phyloP scores from a whole-genome alignment of 2,797 vertebrate species.

The Enteromius argenteus region DNA sequence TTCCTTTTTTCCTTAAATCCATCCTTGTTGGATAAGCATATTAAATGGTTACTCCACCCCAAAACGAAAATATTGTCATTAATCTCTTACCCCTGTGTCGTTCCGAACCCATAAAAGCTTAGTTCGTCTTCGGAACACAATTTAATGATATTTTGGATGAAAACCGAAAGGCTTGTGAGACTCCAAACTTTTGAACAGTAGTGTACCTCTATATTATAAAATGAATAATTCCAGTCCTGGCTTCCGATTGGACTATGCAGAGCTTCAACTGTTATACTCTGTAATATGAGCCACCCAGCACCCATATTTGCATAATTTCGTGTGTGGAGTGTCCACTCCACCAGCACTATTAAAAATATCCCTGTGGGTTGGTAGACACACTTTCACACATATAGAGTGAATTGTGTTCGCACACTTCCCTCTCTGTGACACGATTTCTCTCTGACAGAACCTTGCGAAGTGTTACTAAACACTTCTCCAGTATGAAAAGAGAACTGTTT shows the following conservation, averaged over 20 bases:
- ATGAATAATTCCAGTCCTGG: neutral
- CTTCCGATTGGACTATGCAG: neutral
- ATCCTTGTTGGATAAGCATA: neutral
- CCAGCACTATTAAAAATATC: constrained; percentile 60
- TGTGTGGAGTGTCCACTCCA: constrained; percentile 43
- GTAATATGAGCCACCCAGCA: neutral
- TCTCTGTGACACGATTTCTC: constrained; percentile 53
- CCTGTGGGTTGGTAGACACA: constrained; percentile 60
- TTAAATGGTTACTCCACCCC: too few species aligned
- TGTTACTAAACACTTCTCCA: constrained; percentile 28
- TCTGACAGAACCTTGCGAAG: constrained; percentile 32
- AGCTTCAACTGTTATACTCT: neutral
- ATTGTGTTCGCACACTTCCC: constrained; percentile 46
- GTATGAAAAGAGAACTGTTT: constrained; percentile 31
- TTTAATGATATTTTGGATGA: too few species aligned
- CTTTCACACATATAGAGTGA: constrained; percentile 34
- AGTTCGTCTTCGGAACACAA: too few species aligned
- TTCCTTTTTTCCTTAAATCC: neutral
- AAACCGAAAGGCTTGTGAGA: neutral
- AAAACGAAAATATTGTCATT: neutral
- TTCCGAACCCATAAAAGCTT: too few species aligned
- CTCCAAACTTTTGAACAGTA: neutral
- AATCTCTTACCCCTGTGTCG: too few species aligned
- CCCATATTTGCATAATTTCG: constrained; percentile 15
- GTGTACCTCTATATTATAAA: neutral